A percentile compares a stretch with the other conserved stretches of the same genome.
These are phyloP conservation scores for Odontothrips loti DNA, from an alignment of 2,888 invertebrate species.

Conservation along the genomic window DNA sequence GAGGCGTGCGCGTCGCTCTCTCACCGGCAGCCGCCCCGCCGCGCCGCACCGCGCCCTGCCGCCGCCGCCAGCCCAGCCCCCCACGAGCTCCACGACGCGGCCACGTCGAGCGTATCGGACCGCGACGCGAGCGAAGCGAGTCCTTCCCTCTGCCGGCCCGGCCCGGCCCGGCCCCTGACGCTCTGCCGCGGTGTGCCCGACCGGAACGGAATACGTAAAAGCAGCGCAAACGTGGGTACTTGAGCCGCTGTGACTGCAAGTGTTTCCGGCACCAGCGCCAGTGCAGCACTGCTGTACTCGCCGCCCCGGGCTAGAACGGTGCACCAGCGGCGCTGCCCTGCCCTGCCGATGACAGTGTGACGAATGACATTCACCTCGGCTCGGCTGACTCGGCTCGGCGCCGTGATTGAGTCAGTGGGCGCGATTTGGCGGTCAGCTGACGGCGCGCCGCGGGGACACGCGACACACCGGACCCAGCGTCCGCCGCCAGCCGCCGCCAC, in stretches of 20 bases:
- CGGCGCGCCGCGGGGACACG: too few relatives aligned
- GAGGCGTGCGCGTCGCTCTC: not conserved
- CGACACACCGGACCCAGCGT: too few relatives aligned
- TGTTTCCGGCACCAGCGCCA: not conserved
- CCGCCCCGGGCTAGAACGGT: not conserved
- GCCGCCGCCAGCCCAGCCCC: too few relatives aligned
- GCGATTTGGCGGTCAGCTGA: too few relatives aligned
- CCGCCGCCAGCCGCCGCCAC: too few relatives aligned
- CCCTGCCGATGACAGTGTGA: too few relatives aligned
- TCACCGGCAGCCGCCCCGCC: not conserved
- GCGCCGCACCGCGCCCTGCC: not conserved
- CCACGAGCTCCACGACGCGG: not conserved
- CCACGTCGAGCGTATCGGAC: not conserved
- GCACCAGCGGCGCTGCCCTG: too few relatives aligned
- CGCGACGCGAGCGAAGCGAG: not conserved
- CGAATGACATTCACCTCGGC: too few relatives aligned
- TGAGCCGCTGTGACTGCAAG: not conserved
- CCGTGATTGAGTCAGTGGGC: too few relatives aligned
- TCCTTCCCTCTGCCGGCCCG: not conserved
- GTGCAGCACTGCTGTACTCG: not conserved
- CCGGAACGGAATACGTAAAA: not conserved
- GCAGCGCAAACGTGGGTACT: not conserved
- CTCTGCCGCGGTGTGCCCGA: not conserved
- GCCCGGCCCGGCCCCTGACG: not conserved
- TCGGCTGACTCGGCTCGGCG: too few relatives aligned